Base-by-base conservation (phyloP, 2,113 vertebrate genomes). In the Nyctibius bracteatus region DNA sequence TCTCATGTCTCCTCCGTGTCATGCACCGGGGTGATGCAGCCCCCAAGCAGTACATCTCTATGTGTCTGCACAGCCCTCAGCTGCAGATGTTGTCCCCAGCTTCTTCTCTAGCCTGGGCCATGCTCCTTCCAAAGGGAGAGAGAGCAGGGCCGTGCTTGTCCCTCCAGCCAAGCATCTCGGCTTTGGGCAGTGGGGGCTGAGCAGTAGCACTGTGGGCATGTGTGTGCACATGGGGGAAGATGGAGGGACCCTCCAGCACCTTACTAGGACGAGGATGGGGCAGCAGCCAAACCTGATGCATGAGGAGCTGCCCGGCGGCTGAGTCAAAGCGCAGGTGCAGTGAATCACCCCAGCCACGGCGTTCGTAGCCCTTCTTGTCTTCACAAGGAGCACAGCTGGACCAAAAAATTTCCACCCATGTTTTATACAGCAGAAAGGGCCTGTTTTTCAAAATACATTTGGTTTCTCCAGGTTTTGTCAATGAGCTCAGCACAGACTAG, bases 291-390 rank as follows among this genome's bases (percentile, higher is more conserved):
- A 85, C 19, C 33, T 47, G 74, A 17, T 2, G 2, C 3, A 4
- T 9, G 33, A 80, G n/a, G n/a, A 94, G 39, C 22, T 58, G 31
- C 25, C 41, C 1, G 6, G 3, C 0, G 4, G 43, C 68, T 37
- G 30, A 55, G 44, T 44, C 1, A 2, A 33, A 77, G 80, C n/a
- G 12, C 1, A 2, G 43, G 39, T 49, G 23, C 25, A 5, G n/a
- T 51, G 47, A 55, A 28, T 35, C 39, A 35, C 30, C 0, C 0
- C 44, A 79, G 52, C 7, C 0, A 0, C 2, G 0, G 24, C 27
- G 41, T 63, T 74, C 2, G 7, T 65, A 67, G 61, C 8, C 31
- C 43, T 81, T 47, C 41, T 59, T 75, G 35, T 28, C 39, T 57
- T 70, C 20, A 10, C 3, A 8, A 65, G 44, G 41, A 91, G 35